Conservation (phyloP, 2,113 vertebrate genomes). For the Dasyurus viverrinus region DNA sequence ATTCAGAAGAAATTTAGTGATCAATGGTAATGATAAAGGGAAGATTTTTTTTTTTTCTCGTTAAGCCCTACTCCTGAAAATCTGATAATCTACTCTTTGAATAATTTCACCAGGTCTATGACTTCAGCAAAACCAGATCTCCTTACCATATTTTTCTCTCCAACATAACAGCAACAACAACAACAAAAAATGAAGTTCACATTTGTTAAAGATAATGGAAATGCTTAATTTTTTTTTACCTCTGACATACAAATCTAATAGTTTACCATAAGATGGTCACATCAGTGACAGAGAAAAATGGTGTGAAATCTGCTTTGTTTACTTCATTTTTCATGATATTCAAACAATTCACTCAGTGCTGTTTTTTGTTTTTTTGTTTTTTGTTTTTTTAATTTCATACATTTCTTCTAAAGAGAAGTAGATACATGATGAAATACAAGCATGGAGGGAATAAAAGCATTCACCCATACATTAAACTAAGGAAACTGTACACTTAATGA, state of each 20-base stretch:
- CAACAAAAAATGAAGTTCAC: neutral
- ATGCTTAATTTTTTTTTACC: neutral
- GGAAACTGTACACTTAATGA: neutral
- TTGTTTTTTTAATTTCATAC: neutral
- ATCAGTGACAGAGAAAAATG: neutral
- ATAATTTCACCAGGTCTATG: neutral
- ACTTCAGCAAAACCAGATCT: neutral
- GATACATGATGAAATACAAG: neutral
- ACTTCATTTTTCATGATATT: neutral
- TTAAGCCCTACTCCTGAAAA: neutral
- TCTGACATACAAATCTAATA: neutral
- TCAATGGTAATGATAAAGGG: neutral
- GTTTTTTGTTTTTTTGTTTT: neutral
- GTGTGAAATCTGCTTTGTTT: neutral
- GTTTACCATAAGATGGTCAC: neutral
- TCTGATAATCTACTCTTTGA: neutral
- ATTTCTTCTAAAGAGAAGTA: neutral
- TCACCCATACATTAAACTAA: neutral
- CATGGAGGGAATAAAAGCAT: neutral
- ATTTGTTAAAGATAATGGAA: neutral
- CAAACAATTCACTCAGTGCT: neutral
- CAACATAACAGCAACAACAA: neutral
- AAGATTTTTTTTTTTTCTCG: neutral
- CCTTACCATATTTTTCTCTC: neutral
- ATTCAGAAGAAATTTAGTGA: neutral